phyloP scores from a whole-genome alignment of 1,140 invertebrate genomes.

The Tribolium castaneum region DNA sequence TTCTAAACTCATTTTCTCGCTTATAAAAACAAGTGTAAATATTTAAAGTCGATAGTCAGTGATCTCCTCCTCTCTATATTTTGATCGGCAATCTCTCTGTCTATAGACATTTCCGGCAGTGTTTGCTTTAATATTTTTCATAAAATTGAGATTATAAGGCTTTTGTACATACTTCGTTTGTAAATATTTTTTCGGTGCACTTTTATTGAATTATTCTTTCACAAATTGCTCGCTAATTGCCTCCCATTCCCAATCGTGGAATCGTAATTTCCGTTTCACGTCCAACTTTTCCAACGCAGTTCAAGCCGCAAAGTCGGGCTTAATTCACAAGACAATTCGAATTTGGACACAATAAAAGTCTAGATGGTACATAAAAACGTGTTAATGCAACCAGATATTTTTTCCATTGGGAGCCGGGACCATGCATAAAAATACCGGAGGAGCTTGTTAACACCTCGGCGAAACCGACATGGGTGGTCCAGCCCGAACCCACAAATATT shows the following conservation, averaged over 20 bases:
- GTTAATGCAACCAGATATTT: constrained; percentile 35
- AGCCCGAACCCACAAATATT: constrained; percentile 19
- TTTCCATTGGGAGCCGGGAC: constrained; percentile 24
- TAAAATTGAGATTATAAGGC: constrained; percentile 61
- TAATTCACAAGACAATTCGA: constrained; percentile 35
- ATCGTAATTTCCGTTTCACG: constrained; percentile 1
- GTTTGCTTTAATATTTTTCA: constrained; percentile 61
- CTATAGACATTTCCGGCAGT: constrained; percentile 59
- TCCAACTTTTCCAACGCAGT: constrained; percentile 13
- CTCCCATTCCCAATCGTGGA: background rate
- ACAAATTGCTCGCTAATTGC: constrained; percentile 39
- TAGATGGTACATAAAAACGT: constrained; percentile 25
- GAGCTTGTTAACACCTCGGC: constrained; percentile 27
- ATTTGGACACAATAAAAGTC: constrained; percentile 30
- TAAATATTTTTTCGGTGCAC: constrained; percentile 56
- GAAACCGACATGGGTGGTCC: constrained; percentile 32
- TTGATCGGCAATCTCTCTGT: constrained; percentile 60
- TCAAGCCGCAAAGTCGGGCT: constrained; percentile 2
- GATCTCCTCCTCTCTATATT: constrained; percentile 57
- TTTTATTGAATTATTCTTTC: constrained; percentile 45
- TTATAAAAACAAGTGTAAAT: constrained; percentile 58
- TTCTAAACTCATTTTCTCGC: constrained; percentile 54
- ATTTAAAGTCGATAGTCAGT: constrained; percentile 59
- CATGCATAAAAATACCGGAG: constrained; percentile 31
- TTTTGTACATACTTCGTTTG: constrained; percentile 56